Percentiles rank a stretch among this genome's conserved stretches.
phyloP scores from a whole-genome alignment of 2,113 vertebrate genomes.

The Gymnorhina tibicen region DNA sequence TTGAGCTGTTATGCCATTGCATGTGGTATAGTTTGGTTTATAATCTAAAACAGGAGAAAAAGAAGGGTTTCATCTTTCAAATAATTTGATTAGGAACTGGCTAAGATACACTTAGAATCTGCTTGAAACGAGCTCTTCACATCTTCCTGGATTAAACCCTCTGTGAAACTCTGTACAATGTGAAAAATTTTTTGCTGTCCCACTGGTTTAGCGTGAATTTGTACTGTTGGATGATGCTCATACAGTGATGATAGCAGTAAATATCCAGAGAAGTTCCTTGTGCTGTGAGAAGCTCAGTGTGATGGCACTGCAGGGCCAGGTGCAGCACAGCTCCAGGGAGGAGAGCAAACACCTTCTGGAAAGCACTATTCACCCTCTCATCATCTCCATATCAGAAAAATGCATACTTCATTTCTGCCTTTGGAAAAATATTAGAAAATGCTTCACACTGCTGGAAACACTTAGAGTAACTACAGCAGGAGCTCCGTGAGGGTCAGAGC shows the following conservation, averaged over 20 bases:
- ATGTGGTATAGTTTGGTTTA: background rate
- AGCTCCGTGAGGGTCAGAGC: background rate
- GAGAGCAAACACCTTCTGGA: background rate
- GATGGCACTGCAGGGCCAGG: accelerated
- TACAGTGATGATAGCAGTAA: background rate
- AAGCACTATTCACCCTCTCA: background rate
- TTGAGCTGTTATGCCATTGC: background rate
- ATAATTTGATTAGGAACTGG: background rate
- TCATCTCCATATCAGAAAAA: background rate
- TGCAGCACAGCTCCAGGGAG: background rate
- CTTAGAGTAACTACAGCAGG: background rate
- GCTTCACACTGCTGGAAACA: background rate
- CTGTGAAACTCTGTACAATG: background rate
- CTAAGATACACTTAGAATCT: background rate
- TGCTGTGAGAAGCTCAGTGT: background rate
- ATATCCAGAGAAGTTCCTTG: background rate
- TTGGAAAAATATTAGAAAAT: background rate
- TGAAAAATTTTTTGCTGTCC: background rate
- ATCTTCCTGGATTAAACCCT: background rate
- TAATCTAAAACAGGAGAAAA: background rate
- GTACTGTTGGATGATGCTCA: accelerated
- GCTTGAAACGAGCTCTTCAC: background rate
- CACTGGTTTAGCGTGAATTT: background rate
- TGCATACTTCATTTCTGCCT: background rate
- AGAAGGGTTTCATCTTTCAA: background rate